Evolutionary conservation across 2,888 invertebrate genomes (phyloP), one percentile per base, ranked within the genome.

Genomic region (Leptothorax acervorum): DNA sequence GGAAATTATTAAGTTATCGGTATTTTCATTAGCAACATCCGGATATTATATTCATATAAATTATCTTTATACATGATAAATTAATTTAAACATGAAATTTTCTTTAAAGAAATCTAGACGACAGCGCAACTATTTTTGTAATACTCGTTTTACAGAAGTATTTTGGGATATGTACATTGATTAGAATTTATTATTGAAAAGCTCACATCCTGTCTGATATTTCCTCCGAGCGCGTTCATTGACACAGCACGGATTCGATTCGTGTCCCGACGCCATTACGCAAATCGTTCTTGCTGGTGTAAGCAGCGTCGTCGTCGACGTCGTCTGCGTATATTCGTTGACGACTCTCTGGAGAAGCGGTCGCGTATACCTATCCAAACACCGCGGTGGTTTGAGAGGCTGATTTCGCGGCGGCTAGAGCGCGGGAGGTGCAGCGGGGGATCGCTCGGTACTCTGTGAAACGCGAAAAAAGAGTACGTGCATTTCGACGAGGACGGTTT

Each of bases 401-500:
- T 63, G 75, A 28, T 55, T 53, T 62, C 66, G n/a, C 35, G 39
- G 51, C 2, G 15, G 9, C 31, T 28, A 18, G 28, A 68, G 18
- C 12, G 70, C 42, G 53, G 23, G 31, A 12, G 12, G 18, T 18
- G 28, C 18, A 39, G 31, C 48, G 35, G n/a, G 45, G 84, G 82
- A 55, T 42, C 12, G 70, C 74, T 45, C 84, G 71, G 84, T 57
- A 60, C 82, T 85, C 75, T 75, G 82, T 84, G 85, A 83, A 87
- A 85, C 85, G 39, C 78, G 28, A 35, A 85, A 65, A 70, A 85
- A 87, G 88, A 83, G 85, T 86, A 82, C 78, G 84, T 85, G 86
- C 87, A 78, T 89, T 89, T 88, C 55, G 75, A 57, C 84, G 82
- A 84, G 86, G 86, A 89, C 78, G 85, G 85, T 85, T 89, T 89